Percentiles rank a stretch among this genome's conserved stretches.
Conservation (phyloP, 2,113 vertebrate species). For the Pelusios castaneus region DNA sequence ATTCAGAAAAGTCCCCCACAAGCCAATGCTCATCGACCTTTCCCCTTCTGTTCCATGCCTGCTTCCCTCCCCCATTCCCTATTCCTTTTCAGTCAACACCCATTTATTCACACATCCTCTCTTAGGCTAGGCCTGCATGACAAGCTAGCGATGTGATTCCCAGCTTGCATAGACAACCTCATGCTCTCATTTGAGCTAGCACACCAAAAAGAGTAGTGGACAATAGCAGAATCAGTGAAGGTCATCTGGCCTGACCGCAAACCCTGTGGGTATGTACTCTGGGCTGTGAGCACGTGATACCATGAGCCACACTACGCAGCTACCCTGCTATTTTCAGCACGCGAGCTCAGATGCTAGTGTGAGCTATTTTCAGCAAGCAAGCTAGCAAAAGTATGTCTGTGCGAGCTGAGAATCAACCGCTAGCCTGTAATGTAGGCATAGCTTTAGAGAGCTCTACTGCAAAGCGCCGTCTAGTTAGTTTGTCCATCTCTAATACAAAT, state of each 20-base stretch:
- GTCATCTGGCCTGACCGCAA: neutral
- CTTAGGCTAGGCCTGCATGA: neutral
- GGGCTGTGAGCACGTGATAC: neutral
- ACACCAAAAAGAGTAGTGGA: neutral
- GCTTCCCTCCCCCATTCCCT: neutral
- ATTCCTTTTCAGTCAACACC: neutral
- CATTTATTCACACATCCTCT: neutral
- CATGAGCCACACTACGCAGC: no score
- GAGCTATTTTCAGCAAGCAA: no score
- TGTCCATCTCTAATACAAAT: neutral
- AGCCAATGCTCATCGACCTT: neutral
- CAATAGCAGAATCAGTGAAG: neutral
- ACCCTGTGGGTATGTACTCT: neutral
- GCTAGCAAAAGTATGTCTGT: neutral
- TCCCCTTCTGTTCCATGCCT: neutral
- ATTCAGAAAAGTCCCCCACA: neutral
- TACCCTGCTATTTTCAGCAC: neutral
- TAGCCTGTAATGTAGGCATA: neutral
- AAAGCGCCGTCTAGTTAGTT: neutral
- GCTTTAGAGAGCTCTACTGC: neutral
- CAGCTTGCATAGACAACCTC: neutral
- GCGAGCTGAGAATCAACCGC: neutral
- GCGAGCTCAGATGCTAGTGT: neutral
- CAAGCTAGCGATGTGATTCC: neutral
- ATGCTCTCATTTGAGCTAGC: accelerated